Conservation (phyloP, 2,888 invertebrate species). For the Slavum lentiscoides region DNA sequence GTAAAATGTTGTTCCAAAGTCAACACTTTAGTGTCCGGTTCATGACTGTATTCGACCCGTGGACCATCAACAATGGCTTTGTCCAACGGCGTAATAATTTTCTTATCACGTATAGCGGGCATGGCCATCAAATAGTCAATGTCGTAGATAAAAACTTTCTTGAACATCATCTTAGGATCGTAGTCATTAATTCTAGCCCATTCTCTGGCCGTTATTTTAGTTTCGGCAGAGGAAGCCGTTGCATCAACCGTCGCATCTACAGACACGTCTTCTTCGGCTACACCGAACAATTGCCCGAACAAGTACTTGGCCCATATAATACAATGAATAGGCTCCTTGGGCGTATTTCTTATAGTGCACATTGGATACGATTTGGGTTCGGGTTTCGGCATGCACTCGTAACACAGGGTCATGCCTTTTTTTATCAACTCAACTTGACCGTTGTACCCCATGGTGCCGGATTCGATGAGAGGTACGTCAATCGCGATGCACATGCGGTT, state of each 20-base stretch:
- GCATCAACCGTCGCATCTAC: not conserved
- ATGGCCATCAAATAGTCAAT: slow-evolving; percentile 91
- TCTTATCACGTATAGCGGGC: slow-evolving; percentile 92
- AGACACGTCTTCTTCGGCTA: slow-evolving; percentile 81
- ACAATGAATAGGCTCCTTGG: slow-evolving; percentile 98
- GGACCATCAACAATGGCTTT: slow-evolving; percentile 64
- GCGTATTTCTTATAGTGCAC: slow-evolving; percentile 98
- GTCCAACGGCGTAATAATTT: slow-evolving; percentile 73
- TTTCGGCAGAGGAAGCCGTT: slow-evolving; percentile 52
- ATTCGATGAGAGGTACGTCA: slow-evolving; percentile 91
- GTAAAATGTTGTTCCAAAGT: slow-evolving; percentile 4
- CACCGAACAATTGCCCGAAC: slow-evolving; percentile 97
- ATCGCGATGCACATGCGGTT: slow-evolving; percentile 98
- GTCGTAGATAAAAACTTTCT: slow-evolving; percentile 92
- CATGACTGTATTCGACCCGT: not conserved
- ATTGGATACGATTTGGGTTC: slow-evolving; percentile 93
- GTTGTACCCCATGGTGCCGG: slow-evolving; percentile 94
- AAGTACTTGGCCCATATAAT: slow-evolving; percentile 99
- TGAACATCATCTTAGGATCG: slow-evolving; percentile 81
- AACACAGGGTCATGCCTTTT: slow-evolving; percentile 89
- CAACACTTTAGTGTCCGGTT: not conserved
- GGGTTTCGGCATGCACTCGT: slow-evolving; percentile 92
- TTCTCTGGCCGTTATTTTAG: slow-evolving; percentile 73
- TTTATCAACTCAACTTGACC: slow-evolving; percentile 92
- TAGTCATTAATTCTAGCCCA: slow-evolving; percentile 88